Evolutionary conservation across 1,140 invertebrate species (phyloP).

Genomic region (Choristoneura fumiferana): DNA sequence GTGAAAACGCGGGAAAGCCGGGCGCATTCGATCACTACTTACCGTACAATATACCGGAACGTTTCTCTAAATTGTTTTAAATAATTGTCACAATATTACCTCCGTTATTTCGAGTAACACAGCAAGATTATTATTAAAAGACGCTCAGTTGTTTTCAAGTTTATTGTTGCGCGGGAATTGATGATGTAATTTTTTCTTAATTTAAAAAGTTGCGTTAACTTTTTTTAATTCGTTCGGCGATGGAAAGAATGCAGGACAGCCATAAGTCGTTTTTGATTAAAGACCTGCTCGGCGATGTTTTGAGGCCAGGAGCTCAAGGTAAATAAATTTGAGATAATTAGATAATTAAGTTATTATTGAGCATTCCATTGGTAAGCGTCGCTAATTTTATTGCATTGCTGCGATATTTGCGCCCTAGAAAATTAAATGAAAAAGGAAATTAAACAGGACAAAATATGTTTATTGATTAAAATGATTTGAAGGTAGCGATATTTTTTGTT

Average conservation of each 20-base stretch:
- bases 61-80: background rate
- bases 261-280: constrained; percentile 89
- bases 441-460: no score
- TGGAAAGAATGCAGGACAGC: constrained; percentile 79
- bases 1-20: constrained; percentile 65
- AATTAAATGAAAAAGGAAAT: no score
- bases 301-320: constrained; percentile 77
- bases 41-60: background rate
- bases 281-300: constrained; percentile 86
- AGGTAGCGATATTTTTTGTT: no score
- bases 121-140: no score
- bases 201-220: background rate
- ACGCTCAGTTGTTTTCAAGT: no score
- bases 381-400: no score
- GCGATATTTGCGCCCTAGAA: no score
- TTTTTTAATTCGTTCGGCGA: constrained; percentile 31
- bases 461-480: no score
- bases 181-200: background rate
- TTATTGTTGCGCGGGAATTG: background rate
- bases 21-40: constrained; percentile 17
- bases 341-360: no score
- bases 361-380: no score
- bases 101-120: no score
- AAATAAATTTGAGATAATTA: constrained; percentile 10
- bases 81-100: no score